Evolutionary conservation across 2,113 vertebrate genomes (phyloP).

Genomic region (Pheucticus melanocephalus): DNA sequence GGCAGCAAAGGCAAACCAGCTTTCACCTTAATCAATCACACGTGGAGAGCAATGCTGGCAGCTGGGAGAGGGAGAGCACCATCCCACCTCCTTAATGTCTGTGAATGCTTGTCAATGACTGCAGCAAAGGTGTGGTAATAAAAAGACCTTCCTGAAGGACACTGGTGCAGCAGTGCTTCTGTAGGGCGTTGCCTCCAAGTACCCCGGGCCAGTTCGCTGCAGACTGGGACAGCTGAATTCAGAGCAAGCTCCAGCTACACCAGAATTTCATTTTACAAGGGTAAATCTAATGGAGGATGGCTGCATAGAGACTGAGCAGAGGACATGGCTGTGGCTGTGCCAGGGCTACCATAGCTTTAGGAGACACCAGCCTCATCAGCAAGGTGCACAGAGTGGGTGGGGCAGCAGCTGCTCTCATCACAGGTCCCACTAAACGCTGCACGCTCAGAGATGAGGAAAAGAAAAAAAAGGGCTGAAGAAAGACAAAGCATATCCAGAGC

Average conservation of each 20-base stretch:
- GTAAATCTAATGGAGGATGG: neutral
- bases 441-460: neutral
- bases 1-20: slow-evolving; percentile 21
- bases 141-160: neutral
- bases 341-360: neutral
- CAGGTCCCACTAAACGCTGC: rapidly evolving
- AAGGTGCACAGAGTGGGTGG: neutral
- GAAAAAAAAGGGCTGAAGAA: neutral
- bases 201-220: neutral
- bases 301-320: neutral
- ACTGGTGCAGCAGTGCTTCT: neutral
- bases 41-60: neutral
- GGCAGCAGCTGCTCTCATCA: neutral
- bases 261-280: neutral
- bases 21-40: slow-evolving; percentile 48
- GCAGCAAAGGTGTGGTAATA: neutral
- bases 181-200: neutral
- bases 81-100: neutral
- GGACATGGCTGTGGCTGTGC: neutral
- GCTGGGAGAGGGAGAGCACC: neutral
- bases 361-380: neutral
- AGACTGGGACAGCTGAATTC: neutral
- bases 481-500: neutral
- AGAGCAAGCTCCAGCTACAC: neutral
- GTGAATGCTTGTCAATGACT: neutral